Evolutionary conservation across 2,113 vertebrate genomes (phyloP), one percentile per base, ranked within the genome.

Genomic region (Prochilodus magdalenae): DNA sequence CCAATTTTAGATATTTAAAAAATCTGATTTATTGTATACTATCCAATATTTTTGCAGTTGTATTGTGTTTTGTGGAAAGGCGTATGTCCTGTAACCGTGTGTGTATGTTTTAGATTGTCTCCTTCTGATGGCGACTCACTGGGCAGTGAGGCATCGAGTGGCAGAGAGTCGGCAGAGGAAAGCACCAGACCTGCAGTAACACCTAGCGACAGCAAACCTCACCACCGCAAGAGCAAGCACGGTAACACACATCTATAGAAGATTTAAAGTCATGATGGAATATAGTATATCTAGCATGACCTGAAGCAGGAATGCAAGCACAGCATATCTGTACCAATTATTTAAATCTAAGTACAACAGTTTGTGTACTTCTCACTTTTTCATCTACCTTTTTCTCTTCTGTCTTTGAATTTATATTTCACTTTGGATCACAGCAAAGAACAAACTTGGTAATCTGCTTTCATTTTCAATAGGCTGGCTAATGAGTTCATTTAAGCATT

Each of bases 91-190:
- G 13, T 24, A 26, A 27, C 63, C 53, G 10, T 77, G 0, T 55
- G 13, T 27, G 79, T 60, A 13, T 79, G 51, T 79, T 85, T 71
- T 91, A 99, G 98, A 87, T 90, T 99, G 87, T 97, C 95, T 0
- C 97, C 97, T 0, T 98, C 97, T 5, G 97, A 99, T 36, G 96
- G 94, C 0, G 97, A 98, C 85, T 99, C 98, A 0, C 92, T 97
- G 0, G 96, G 94, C 65, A 99, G 98, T 72, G 96, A 99, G 60
- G 96, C 95, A 16, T 98, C 97, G 12, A 98, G 97, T 0, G 96
- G 95, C 78, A 94, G 95, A 81, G 97, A 98, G 16, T 96, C 94
- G 0, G 95, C 92, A 0, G 97, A 98, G 29, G 97, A 98, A 80
- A 94, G 86, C 85, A 92, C 89, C 16, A 93, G 94, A 83, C 89